Conservation (phyloP, 2,113 vertebrate species). For the Oryzias curvinotus region DNA sequence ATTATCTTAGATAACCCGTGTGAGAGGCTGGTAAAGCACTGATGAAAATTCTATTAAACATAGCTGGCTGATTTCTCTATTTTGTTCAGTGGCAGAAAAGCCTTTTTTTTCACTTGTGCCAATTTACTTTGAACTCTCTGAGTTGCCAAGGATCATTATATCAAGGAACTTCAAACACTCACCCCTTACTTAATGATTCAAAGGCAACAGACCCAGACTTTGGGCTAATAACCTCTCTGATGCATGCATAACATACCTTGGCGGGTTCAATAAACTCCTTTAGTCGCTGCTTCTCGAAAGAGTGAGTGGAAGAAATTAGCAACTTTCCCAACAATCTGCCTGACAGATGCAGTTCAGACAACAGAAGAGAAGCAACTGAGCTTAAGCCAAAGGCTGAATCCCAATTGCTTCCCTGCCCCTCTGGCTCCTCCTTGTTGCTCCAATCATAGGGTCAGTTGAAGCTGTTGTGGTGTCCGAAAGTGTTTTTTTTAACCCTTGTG, state of each 20-base stretch:
- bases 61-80: slow-evolving; percentile 80
- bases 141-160: slow-evolving; percentile 78
- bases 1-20: slow-evolving; percentile 82
- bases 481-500: too few species aligned
- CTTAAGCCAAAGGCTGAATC: too few species aligned
- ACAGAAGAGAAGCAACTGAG: too few species aligned
- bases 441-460: too few species aligned
- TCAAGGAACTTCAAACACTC: slow-evolving; percentile 76
- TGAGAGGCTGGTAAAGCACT: slow-evolving; percentile 79
- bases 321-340: slow-evolving; percentile 11
- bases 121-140: slow-evolving; percentile 80
- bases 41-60: slow-evolving; percentile 84
- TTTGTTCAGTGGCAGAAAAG: slow-evolving; percentile 74
- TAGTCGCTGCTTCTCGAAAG: slow-evolving; percentile 20
- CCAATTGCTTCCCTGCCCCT: too few species aligned
- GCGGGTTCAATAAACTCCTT: slow-evolving; percentile 25
- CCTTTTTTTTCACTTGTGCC: slow-evolving; percentile 66
- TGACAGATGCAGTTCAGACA: too few species aligned
- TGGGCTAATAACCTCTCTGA: slow-evolving; percentile 66
- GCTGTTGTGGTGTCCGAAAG: too few species aligned
- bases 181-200: slow-evolving; percentile 75
- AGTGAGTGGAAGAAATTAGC: slow-evolving; percentile 1
- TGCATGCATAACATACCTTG: slow-evolving; percentile 51
- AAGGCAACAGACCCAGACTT: slow-evolving; percentile 67
- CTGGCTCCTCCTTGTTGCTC: too few species aligned